These are phyloP conservation scores for Pagetopsis macropterus DNA, from an alignment of 2,797 vertebrate species.

Conservation along the genomic window DNA sequence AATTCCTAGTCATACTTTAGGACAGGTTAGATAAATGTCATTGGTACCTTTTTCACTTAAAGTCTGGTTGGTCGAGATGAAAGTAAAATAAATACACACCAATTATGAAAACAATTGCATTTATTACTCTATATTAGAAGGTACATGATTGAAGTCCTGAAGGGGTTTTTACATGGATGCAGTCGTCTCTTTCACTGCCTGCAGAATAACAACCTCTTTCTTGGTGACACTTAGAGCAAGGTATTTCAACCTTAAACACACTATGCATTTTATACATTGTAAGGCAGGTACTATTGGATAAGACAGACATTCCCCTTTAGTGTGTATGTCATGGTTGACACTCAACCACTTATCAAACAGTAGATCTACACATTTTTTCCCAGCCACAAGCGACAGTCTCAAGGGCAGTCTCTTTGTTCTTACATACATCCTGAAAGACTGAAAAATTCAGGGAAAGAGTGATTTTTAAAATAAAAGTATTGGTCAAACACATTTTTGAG, in stretches of 20 bases:
- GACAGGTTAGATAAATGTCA: too few relatives aligned
- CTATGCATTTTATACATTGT: conserved; percentile 38
- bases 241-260: conserved; percentile 26
- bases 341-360: conserved; percentile 28
- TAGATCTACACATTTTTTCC: conserved; percentile 29
- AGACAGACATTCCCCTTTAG: conserved; percentile 26
- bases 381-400: conserved; percentile 48
- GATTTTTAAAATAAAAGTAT: conserved; percentile 36
- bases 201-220: conserved; percentile 34
- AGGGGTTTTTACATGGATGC: conserved; percentile 68
- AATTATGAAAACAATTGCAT: conserved; percentile 72
- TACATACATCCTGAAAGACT: conserved; percentile 38
- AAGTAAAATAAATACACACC: conserved; percentile 22
- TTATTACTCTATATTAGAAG: conserved; percentile 79
- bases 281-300: conserved; percentile 50
- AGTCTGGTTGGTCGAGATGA: neutral
- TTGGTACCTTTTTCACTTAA: too few relatives aligned
- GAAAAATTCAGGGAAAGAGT: conserved; percentile 44
- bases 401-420: conserved; percentile 45
- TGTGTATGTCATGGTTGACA: conserved; percentile 40
- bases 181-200: conserved; percentile 44
- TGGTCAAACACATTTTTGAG: conserved; percentile 34
- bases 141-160: conserved; percentile 78
- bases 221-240: conserved; percentile 30
- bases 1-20: too few relatives aligned